Evolutionary conservation across 92 coral and sea anemone species (phyloP).

Genomic region (Zoanthus gigantus): DNA sequence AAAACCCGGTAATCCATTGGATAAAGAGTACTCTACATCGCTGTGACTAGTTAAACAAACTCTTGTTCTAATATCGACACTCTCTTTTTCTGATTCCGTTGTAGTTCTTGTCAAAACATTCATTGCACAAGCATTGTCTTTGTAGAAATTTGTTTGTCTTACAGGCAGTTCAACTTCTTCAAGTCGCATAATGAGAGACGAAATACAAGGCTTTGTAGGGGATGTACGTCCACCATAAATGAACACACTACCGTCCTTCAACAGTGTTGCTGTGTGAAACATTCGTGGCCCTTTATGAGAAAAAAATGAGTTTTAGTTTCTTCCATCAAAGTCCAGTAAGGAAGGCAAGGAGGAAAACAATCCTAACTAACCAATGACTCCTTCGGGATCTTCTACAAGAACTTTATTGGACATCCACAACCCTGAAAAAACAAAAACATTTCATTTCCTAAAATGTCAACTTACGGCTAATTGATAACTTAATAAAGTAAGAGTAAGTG

Average conservation of each 20-base stretch:
- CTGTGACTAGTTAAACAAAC: not conserved
- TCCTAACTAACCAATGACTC: conserved; percentile 11
- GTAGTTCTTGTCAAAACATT: not conserved
- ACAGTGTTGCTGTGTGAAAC: conserved; percentile 74
- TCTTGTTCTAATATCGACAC: not conserved
- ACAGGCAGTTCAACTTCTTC: not conserved
- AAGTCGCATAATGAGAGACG: conserved; percentile 46
- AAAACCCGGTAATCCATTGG: not conserved
- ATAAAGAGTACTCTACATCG: not conserved
- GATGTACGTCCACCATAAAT: conserved; percentile 87
- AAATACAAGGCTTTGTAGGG: conserved; percentile 71
- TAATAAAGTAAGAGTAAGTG: not conserved
- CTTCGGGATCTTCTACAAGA: conserved; percentile 26
- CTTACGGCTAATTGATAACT: not conserved
- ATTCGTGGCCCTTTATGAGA: conserved; percentile 67
- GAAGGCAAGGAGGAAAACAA: not conserved
- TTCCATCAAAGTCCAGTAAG: not conserved
- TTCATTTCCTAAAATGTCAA: not conserved
- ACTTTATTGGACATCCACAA: conserved; percentile 15
- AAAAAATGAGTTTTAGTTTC: not conserved
- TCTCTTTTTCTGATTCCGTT: not conserved
- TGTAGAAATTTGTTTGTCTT: not conserved
- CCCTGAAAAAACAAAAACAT: conserved; percentile 10
- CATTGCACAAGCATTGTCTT: not conserved
- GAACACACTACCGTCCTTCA: conserved; percentile 54